phyloP scores from a whole-genome alignment of 2,113 vertebrate species.

The Microcebus griseorufus region DNA sequence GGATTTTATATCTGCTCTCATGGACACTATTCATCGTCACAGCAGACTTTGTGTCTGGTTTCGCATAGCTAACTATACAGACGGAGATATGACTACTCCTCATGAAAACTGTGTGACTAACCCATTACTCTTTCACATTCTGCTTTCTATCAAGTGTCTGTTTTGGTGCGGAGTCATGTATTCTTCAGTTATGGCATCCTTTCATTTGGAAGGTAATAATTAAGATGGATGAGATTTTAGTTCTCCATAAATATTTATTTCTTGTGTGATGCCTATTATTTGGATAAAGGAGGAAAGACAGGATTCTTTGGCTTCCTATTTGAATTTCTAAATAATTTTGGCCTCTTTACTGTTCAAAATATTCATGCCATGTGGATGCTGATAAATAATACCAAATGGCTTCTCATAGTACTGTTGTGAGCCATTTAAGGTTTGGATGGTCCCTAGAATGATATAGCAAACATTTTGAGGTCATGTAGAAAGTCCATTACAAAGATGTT shows the following conservation, averaged over 20 bases:
- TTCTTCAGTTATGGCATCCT: background rate
- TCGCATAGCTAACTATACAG: background rate
- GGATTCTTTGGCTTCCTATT: conserved; percentile 54
- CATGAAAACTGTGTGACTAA: background rate
- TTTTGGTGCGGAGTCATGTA: background rate
- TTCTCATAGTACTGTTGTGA: background rate
- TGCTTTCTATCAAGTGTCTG: background rate
- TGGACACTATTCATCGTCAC: background rate
- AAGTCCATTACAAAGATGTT: conserved; percentile 15
- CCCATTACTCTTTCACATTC: background rate
- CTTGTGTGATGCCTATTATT: conserved; percentile 28
- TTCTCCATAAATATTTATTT: conserved; percentile 60
- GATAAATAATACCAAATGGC: conserved; percentile 58
- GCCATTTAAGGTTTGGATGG: background rate
- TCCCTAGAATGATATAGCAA: background rate
- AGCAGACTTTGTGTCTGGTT: background rate
- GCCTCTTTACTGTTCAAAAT: conserved; percentile 31
- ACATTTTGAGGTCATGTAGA: background rate
- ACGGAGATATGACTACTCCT: background rate
- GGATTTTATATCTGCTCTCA: background rate
- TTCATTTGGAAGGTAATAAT: conserved; percentile 31
- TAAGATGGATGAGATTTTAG: conserved; percentile 40
- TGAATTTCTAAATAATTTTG: conserved; percentile 57
- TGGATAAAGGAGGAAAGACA: conserved; percentile 1
- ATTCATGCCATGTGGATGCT: conserved; percentile 36